Conservation (phyloP, 2,113 vertebrate species). For the Austrofundulus limnaeus region DNA sequence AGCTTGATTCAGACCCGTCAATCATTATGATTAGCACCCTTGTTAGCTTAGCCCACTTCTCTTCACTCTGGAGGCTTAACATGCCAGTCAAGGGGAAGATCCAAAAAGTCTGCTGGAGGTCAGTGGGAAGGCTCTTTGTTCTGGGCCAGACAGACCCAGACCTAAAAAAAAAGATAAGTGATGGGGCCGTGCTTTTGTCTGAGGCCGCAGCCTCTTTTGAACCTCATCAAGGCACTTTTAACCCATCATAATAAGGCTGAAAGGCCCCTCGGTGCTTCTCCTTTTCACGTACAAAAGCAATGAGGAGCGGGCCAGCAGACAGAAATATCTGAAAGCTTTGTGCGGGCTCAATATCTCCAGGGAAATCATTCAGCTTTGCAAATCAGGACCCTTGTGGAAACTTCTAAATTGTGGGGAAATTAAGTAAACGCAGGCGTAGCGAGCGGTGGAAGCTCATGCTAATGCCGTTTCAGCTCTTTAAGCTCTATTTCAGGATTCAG, state of each 20-base stretch:
- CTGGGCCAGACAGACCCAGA: slow-evolving; percentile 51
- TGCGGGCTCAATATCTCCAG: slow-evolving; percentile 35
- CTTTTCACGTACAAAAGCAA: slow-evolving; percentile 49
- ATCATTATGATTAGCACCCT: slow-evolving; percentile 29
- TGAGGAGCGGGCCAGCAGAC: slow-evolving; percentile 21
- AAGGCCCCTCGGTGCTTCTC: slow-evolving; percentile 42
- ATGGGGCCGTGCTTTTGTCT: slow-evolving; percentile 61
- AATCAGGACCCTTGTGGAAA: slow-evolving; percentile 19
- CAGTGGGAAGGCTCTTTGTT: slow-evolving; percentile 53
- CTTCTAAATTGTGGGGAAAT: slow-evolving; percentile 23
- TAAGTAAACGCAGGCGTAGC: slow-evolving; percentile 6
- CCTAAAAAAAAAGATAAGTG: slow-evolving; percentile 34
- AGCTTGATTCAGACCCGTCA: slow-evolving; percentile 43
- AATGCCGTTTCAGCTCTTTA: slow-evolving; percentile 9
- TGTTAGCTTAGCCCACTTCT: slow-evolving; percentile 30
- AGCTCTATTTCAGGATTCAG: slow-evolving; percentile 29
- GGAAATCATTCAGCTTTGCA: slow-evolving; percentile 29
- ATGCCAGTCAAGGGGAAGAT: slow-evolving; percentile 47
- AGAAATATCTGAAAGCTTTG: slow-evolving; percentile 32
- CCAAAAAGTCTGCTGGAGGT: slow-evolving; percentile 35
- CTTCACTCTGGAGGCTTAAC: slow-evolving; percentile 17
- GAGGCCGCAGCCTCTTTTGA: slow-evolving; percentile 52
- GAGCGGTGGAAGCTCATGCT: neutral
- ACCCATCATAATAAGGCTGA: slow-evolving; percentile 36
- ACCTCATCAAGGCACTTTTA: slow-evolving; percentile 51